Base-by-base conservation (phyloP, 2,113 vertebrate species). In the Gnathonemus longibarbis region DNA sequence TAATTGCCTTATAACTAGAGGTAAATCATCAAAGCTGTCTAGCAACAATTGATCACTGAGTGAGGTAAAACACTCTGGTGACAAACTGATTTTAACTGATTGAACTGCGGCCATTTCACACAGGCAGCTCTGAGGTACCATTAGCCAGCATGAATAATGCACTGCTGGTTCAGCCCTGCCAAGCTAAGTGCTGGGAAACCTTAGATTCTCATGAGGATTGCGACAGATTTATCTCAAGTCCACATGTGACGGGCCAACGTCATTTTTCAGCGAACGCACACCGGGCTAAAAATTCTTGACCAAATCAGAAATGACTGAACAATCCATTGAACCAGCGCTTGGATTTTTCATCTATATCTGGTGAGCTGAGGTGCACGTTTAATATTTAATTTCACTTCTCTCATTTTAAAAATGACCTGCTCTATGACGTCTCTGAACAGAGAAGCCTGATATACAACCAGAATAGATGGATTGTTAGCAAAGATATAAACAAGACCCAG, bases 131-230 rank as follows among this genome's bases (percentile, higher is more conserved):
- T 96, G 96, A 96, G 96, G 96, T 96, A 95, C 98, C 98, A 99
- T 99, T 98, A 99, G 97, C 96, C 96, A 95, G 94, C 97, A 99
- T 99, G 97, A 99, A 99, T 99, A 99, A 99, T 99, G 97, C 97
- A 99, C 95, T 96, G 95, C 95, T 95, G 95, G 77, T 94, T 96
- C 96, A 96, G 96, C 96, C 96, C 95, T 96, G 97, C 96, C 98
- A 97, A 96, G 97, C 97, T 99, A 99, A 98, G 97, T 98, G 97
- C 97, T 96, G 97, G 96, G 96, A 97, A 98, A 97, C 96, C 97
- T 97, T 97, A 97, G 96, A 96, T 97, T 96, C 96, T 97, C 97
- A 97, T 98, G 97, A 97, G 97, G 96, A 96, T 97, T 97, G 98
- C 97, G 96, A 96, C 97, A 97, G 98, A 98, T 98, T 97, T 98